phyloP scores from a whole-genome alignment of 2,888 invertebrate genomes.

The Pristionchus arcanus region DNA sequence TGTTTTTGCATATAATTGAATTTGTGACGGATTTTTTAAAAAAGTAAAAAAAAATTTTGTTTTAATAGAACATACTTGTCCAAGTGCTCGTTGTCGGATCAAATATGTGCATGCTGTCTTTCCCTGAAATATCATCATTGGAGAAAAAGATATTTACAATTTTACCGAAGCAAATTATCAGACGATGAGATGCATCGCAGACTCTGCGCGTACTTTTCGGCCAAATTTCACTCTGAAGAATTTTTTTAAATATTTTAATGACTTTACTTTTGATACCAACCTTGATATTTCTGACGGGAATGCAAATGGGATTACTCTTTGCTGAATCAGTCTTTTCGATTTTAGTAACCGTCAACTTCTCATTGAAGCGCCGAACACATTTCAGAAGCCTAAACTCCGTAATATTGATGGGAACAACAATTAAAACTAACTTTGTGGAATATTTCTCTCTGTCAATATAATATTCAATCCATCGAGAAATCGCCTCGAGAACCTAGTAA shows the following conservation, averaged over 20 bases:
- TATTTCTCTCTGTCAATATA: neutral
- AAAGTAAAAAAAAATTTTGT: no score
- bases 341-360: no score
- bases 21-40: no score
- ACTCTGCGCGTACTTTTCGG: neutral
- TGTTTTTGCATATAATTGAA: no score
- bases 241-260: no score
- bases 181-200: neutral
- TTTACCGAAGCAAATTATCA: neutral
- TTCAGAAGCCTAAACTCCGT: neutral
- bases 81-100: neutral
- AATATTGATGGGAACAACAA: no score
- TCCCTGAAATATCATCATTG: neutral
- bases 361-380: neutral
- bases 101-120: neutral
- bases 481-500: neutral
- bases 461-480: neutral
- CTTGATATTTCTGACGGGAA: no score
- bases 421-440: neutral
- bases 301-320: no score
- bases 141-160: neutral
- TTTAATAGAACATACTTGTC: neutral
- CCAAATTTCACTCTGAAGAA: neutral
- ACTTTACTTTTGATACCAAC: no score
- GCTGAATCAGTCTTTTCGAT: no score